Conservation (phyloP, 64 coral and sea anemone species). For the Stylophora pistillata region DNA sequence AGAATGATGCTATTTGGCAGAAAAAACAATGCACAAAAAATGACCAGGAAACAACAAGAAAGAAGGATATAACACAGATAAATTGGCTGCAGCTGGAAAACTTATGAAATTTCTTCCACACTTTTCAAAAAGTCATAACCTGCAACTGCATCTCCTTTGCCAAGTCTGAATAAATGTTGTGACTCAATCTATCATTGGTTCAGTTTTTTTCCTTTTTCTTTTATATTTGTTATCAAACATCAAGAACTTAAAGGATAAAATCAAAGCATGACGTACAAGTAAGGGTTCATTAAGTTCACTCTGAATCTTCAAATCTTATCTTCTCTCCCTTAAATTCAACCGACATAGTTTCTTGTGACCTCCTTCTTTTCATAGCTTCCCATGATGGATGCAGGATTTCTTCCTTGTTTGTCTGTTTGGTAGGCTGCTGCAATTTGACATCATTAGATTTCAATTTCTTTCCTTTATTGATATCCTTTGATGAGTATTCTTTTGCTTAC, state of each 20-base stretch:
- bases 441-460: neutral
- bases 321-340: slow-evolving; percentile 75
- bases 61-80: no score
- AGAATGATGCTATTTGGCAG: no score
- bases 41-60: no score
- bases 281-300: neutral
- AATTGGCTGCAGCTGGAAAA: no score
- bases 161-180: no score
- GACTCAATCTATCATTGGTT: no score
- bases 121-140: no score
- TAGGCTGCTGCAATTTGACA: neutral
- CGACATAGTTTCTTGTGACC: slow-evolving; percentile 36
- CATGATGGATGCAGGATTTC: slow-evolving; percentile 68
- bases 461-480: neutral
- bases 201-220: neutral
- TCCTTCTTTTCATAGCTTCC: slow-evolving; percentile 74
- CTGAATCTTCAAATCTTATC: slow-evolving; percentile 73
- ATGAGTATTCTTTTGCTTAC: neutral
- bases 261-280: neutral
- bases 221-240: neutral
- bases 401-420: neutral
- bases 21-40: no score
- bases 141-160: no score
- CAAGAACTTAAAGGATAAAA: neutral
- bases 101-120: no score